phyloP scores from a whole-genome alignment of 2,797 vertebrate species.

The Dipus sagitta region DNA sequence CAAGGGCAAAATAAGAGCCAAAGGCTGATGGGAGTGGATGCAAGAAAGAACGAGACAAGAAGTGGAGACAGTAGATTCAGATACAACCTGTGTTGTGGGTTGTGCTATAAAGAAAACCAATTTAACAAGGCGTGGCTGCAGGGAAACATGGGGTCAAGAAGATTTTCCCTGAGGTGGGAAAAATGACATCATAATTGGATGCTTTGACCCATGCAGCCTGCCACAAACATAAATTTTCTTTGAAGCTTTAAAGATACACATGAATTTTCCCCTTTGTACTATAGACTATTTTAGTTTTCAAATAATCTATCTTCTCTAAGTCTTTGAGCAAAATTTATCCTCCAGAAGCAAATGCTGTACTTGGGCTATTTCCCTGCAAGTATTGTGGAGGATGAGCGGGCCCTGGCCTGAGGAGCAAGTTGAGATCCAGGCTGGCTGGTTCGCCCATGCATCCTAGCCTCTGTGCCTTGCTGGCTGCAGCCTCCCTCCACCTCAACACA shows the following conservation, averaged over 20 bases:
- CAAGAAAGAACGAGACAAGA: not conserved
- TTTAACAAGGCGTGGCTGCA: not conserved
- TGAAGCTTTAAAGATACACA: not conserved
- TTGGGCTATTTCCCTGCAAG: not conserved
- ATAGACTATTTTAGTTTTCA: constrained; percentile 33
- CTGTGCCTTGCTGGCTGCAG: not conserved
- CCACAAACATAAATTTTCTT: not conserved
- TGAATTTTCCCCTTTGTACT: constrained; percentile 31
- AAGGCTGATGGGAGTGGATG: not conserved
- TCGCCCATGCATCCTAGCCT: not conserved
- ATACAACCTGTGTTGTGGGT: not conserved
- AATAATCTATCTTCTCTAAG: not conserved
- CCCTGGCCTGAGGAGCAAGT: not conserved
- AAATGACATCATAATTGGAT: not conserved
- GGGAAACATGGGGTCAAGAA: not conserved
- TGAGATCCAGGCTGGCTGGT: not conserved
- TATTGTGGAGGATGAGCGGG: not conserved
- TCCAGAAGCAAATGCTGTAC: not conserved
- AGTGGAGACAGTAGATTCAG: not conserved
- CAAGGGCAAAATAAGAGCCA: not conserved
- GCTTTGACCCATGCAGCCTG: not conserved
- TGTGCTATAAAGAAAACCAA: not conserved
- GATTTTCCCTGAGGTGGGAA: constrained; percentile 11
- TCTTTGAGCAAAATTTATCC: constrained; percentile 27
- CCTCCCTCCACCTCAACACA: not conserved